Evolutionary conservation across 2,113 vertebrate genomes (phyloP).

Genomic region (Trachemys scripta): DNA sequence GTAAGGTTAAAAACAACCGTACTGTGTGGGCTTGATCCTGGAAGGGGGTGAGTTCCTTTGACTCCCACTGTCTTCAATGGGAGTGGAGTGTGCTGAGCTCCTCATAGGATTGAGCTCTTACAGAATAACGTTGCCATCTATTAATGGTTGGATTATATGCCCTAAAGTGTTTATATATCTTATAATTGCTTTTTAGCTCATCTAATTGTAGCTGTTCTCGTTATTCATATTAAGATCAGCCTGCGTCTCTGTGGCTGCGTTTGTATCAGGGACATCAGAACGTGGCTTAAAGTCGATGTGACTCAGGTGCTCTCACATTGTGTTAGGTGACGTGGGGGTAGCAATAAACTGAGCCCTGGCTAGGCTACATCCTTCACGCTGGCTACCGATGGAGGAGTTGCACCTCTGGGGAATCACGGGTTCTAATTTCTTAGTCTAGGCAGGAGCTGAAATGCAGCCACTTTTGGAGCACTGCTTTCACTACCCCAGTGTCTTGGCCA

Average conservation of each 20-base stretch:
- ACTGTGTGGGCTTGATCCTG: background rate
- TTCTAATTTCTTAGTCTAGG: background rate
- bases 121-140: background rate
- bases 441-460: background rate
- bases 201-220: background rate
- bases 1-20: background rate
- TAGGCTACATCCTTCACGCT: background rate
- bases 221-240: accelerated
- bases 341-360: background rate
- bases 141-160: background rate
- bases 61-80: background rate
- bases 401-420: background rate
- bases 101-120: background rate
- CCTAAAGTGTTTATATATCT: background rate
- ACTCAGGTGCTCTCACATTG: background rate
- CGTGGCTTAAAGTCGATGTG: background rate
- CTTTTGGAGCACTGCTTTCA: background rate
- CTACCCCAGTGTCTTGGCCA: background rate
- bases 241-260: background rate
- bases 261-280: background rate
- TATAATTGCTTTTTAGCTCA: background rate
- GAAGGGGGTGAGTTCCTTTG: background rate
- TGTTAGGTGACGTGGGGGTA: background rate
- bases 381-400: background rate
- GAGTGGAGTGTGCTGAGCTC: accelerated